Conservation (phyloP, 2,113 vertebrate genomes). For the Sebastes fasciatus region DNA sequence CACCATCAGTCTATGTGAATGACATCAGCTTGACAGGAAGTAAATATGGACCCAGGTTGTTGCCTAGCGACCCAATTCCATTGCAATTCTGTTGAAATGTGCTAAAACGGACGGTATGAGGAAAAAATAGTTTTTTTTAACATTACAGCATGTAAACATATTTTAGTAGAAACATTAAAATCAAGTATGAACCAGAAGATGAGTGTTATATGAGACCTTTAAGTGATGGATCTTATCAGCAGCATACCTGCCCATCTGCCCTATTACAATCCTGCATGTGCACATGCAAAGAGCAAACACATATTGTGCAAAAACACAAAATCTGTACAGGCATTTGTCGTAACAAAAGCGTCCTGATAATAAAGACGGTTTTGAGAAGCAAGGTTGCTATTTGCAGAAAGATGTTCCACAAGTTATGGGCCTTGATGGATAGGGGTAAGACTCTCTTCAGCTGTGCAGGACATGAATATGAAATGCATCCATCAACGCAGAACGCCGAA, state of each 20-base stretch:
- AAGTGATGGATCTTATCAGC: slow-evolving; percentile 64
- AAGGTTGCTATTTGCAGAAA: slow-evolving; percentile 70
- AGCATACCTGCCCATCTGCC: slow-evolving; percentile 32
- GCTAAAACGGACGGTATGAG: no score
- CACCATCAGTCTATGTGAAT: no score
- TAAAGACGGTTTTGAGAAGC: slow-evolving; percentile 35
- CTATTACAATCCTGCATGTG: not conserved
- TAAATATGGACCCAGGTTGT: no score
- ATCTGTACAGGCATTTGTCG: slow-evolving; percentile 21
- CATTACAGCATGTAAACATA: no score
- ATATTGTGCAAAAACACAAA: slow-evolving; percentile 18
- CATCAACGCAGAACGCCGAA: slow-evolving; percentile 54
- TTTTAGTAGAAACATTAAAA: no score
- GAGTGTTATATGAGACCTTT: no score
- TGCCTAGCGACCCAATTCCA: no score
- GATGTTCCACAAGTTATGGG: slow-evolving; percentile 60
- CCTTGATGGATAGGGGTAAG: slow-evolving; percentile 46
- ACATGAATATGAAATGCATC: slow-evolving; percentile 70
- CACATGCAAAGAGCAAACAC: not conserved
- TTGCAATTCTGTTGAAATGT: no score
- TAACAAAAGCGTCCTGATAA: slow-evolving; percentile 58
- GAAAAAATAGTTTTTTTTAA: no score
- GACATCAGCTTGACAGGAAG: no score
- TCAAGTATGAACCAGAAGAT: no score
- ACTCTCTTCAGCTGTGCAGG: slow-evolving; percentile 51